Conservation (phyloP, 2,113 vertebrate genomes). For the Halcyon senegalensis region DNA sequence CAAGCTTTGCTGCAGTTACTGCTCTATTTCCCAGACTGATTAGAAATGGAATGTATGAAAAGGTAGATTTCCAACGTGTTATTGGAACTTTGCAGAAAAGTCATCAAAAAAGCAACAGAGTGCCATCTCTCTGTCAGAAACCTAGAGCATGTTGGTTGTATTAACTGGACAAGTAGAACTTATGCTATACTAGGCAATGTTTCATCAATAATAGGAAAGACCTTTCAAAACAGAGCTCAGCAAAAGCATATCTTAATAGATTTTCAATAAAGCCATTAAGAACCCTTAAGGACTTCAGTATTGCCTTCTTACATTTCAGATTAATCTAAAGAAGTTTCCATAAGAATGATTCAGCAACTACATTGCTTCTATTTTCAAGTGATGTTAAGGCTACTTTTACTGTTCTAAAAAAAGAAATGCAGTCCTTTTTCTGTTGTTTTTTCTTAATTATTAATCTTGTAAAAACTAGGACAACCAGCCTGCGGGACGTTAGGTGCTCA, state of each 20-base stretch:
- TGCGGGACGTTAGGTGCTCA: not conserved
- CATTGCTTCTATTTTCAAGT: not conserved
- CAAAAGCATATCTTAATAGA: not conserved
- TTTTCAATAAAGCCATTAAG: not conserved
- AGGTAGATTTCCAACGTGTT: not conserved
- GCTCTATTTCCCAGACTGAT: not conserved
- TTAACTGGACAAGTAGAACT: not conserved
- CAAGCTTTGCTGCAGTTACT: not conserved
- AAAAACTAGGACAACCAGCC: not conserved
- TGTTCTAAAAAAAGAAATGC: not conserved
- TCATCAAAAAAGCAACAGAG: not conserved
- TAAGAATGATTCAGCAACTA: slow-evolving; percentile 13
- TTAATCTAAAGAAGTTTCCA: not conserved
- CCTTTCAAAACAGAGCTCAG: not conserved
- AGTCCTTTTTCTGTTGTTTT: not conserved
- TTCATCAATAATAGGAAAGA: not conserved
- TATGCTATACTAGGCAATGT: not conserved
- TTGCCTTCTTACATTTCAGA: not conserved
- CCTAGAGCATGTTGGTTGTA: not conserved
- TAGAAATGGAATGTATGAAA: not conserved
- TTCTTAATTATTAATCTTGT: not conserved
- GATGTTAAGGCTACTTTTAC: not conserved
- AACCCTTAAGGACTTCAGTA: not conserved
- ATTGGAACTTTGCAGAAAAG: not conserved
- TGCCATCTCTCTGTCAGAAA: not conserved